Evolutionary conservation across 1,140 invertebrate genomes (phyloP).

Genomic region (Octopus bimaculoides): DNA sequence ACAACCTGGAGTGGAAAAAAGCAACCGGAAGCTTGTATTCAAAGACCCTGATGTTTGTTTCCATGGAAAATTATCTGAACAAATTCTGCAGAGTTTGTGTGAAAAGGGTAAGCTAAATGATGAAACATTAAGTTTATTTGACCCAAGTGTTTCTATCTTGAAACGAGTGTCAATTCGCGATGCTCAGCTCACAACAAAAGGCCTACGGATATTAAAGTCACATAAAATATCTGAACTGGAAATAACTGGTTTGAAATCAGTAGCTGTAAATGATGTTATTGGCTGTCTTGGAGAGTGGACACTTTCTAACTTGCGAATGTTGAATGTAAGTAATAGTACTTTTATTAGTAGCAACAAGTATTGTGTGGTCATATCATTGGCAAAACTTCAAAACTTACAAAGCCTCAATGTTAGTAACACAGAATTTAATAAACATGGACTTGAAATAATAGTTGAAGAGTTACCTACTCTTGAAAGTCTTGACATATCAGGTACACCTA

Average conservation of each 20-base stretch:
- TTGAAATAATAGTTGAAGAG: conserved; percentile 71
- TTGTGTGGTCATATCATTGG: conserved; percentile 57
- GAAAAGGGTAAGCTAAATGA: conserved; percentile 68
- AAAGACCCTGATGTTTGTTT: conserved; percentile 68
- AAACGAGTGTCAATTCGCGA: conserved; percentile 59
- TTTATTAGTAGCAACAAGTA: conserved; percentile 62
- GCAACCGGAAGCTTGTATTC: conserved; percentile 61
- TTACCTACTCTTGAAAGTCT: conserved; percentile 68
- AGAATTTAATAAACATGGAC: conserved; percentile 69
- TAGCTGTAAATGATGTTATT: conserved; percentile 69
- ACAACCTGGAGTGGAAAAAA: conserved; percentile 27
- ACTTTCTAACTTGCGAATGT: conserved; percentile 65
- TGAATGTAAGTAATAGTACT: conserved; percentile 69
- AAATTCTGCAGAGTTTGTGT: conserved; percentile 65
- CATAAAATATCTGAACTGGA: conserved; percentile 67
- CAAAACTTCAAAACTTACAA: conserved; percentile 62
- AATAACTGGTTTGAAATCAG: conserved; percentile 63
- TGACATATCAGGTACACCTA: conserved; percentile 71
- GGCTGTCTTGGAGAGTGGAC: conserved; percentile 74
- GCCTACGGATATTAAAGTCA: conserved; percentile 66
- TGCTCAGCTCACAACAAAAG: conserved; percentile 64
- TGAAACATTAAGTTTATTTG: conserved; percentile 68
- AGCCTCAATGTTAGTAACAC: conserved; percentile 72
- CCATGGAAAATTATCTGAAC: conserved; percentile 69
- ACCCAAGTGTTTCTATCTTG: conserved; percentile 66